Conservation (phyloP, 2,113 vertebrate genomes). For the Ailurus styani region DNA sequence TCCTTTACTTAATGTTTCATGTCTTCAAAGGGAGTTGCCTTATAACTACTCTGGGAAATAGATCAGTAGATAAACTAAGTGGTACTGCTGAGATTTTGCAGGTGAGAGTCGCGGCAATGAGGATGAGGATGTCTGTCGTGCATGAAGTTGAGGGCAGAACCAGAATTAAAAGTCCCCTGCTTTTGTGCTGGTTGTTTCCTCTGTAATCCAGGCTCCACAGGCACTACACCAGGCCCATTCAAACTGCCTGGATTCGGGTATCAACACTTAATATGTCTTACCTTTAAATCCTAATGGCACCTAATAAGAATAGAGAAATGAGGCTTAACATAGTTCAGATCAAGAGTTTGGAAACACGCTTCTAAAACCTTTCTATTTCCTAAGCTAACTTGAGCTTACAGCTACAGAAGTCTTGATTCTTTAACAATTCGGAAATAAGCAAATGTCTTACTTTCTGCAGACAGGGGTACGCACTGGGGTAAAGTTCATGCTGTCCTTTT, state of each 20-base stretch:
- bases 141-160: not conserved
- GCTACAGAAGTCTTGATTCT: not conserved
- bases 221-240: not conserved
- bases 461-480: constrained; percentile 27
- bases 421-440: constrained; percentile 23
- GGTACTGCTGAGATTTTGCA: not conserved
- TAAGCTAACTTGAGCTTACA: not conserved
- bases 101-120: not conserved
- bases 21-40: not conserved
- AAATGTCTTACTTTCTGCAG: constrained; percentile 75
- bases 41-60: not conserved
- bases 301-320: not conserved
- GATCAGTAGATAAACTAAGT: not conserved
- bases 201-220: not conserved
- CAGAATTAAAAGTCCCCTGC: not conserved
- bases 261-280: not conserved
- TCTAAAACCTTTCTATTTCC: not conserved
- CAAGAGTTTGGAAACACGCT: not conserved
- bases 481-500: constrained; percentile 49
- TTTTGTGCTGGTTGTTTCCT: not conserved
- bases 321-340: no score
- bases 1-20: not conserved
- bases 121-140: not conserved
- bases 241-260: not conserved
- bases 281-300: not conserved